Evolutionary conservation across 1,140 invertebrate genomes (phyloP).

Genomic region (Zaprionus kolodkinae): DNA sequence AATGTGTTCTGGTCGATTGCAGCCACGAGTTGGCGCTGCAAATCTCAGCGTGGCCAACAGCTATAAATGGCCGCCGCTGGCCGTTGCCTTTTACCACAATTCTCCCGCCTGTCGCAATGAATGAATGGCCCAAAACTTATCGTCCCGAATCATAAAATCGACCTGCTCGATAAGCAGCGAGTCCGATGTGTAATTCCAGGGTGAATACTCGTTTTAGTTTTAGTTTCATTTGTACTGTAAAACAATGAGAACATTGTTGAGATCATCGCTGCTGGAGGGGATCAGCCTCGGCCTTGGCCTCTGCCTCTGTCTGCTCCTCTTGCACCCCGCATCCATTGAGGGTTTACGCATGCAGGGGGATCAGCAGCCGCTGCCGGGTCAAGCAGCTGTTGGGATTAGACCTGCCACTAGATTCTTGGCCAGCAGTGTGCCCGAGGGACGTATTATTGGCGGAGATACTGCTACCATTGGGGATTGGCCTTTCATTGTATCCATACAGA

Average conservation of each 20-base stretch:
- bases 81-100: constrained; percentile 17
- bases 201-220: constrained; percentile 24
- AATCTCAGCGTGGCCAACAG: constrained; percentile 46
- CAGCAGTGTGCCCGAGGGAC: constrained; percentile 25
- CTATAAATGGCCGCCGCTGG: constrained; percentile 47
- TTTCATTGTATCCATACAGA: constrained; percentile 80
- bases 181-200: constrained; percentile 55
- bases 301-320: constrained; percentile 1
- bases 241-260: constrained; percentile 57
- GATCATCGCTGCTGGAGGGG: constrained; percentile 16
- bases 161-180: constrained; percentile 45
- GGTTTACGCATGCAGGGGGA: constrained; percentile 51
- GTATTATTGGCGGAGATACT: constrained; percentile 82
- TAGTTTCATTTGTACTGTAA: constrained; percentile 55
- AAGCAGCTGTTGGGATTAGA: constrained; percentile 20
- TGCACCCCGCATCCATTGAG: not conserved
- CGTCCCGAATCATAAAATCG: constrained; percentile 33
- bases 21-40: constrained; percentile 8
- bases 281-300: constrained; percentile 12
- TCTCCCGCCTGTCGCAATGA: constrained; percentile 30
- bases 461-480: constrained; percentile 78
- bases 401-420: not conserved
- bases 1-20: not conserved
- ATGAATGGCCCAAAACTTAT: constrained; percentile 55
- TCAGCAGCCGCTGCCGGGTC: constrained; percentile 22